phyloP scores from a whole-genome alignment of 2,888 invertebrate species.

The Andrena hattorfiana region DNA sequence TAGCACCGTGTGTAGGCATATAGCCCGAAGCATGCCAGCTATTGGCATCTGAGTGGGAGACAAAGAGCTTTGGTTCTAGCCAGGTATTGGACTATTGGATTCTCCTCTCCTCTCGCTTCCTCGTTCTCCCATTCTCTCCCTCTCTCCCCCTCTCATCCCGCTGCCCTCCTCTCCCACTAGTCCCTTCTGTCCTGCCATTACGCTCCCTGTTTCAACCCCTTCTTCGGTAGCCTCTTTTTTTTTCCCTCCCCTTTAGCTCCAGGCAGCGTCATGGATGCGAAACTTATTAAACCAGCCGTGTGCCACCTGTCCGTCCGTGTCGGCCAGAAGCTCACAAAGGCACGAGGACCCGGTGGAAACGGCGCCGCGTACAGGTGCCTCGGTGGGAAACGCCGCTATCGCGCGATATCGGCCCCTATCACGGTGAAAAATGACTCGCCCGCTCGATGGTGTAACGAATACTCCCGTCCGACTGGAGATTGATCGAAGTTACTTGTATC shows the following conservation, averaged over 20 bases:
- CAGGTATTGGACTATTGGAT: conserved; percentile 73
- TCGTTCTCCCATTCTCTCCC: conserved; percentile 7
- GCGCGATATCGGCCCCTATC: too few species aligned
- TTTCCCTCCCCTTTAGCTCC: conserved; percentile 29
- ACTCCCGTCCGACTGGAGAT: conserved; percentile 39
- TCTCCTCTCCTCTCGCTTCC: conserved; percentile 53
- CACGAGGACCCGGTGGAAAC: conserved; percentile 34
- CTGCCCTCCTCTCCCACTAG: not conserved
- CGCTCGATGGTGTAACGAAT: conserved; percentile 48
- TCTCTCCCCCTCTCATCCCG: not conserved
- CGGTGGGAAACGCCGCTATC: conserved; percentile 5
- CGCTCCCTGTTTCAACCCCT: conserved; percentile 13
- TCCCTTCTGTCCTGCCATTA: conserved; percentile 24
- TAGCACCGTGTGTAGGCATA: conserved; percentile 59
- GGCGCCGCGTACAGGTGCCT: conserved; percentile 4
- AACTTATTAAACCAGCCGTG: conserved; percentile 71
- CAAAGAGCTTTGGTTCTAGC: conserved; percentile 73
- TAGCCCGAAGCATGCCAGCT: conserved; percentile 71
- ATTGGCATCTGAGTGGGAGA: conserved; percentile 75
- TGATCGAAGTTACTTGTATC: conserved; percentile 48
- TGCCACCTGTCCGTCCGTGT: conserved; percentile 54
- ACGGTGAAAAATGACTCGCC: conserved; percentile 34
- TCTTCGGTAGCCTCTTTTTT: conserved; percentile 11
- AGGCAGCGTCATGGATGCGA: conserved; percentile 46
- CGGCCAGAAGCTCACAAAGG: conserved; percentile 46